Evolutionary conservation across 2,113 vertebrate species (phyloP), one percentile per base, ranked within the genome.

Genomic region (Arvicanthis niloticus): DNA sequence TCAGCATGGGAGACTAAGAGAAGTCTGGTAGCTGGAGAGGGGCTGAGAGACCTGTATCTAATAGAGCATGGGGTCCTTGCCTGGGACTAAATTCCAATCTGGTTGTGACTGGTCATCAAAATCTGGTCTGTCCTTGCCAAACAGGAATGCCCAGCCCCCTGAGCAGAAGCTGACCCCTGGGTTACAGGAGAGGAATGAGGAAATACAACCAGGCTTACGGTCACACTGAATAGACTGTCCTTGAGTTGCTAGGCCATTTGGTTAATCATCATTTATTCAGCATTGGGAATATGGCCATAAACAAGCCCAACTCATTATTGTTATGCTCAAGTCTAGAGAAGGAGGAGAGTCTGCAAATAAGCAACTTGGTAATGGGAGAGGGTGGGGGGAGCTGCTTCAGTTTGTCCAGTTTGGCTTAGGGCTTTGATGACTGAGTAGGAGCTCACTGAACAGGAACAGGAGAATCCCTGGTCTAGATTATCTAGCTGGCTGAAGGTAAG

Each of bases 351-450:
- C 78, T 45, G 78, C 78, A 97, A 91, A 91, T 29, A 56, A 3
- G 53, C 9, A n/a, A 5, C 29, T 42, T 56, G 48, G 60, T 70
- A 53, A 86, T 11, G 37, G 29, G 40, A 5, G 6, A 5, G 21
- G 56, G 22, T 17, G 24, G 11, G n/a, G 29, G 5, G 45, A 62
- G 34, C 12, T 17, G 24, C 51, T 81, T 82, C 58, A 70, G 26
- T 78, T 51, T 82, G 60, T 40, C 37, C 82, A n/a, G 16, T 37
- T 67, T 76, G 65, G 51, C 48, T 72, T 89, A 87, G 75, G 84
- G 84, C 88, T 96, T 97, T 91, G 68, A 89, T 22, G 22, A 82
- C 24, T 84, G 70, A 53, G 56, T 88, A 95, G 84, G 96, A 92
- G 90, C 87, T 91, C 51, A 53, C 24, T 15, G 62, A 42, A 34